phyloP scores from a whole-genome alignment of 2,113 vertebrate species.

The Brienomyrus longianalis region DNA sequence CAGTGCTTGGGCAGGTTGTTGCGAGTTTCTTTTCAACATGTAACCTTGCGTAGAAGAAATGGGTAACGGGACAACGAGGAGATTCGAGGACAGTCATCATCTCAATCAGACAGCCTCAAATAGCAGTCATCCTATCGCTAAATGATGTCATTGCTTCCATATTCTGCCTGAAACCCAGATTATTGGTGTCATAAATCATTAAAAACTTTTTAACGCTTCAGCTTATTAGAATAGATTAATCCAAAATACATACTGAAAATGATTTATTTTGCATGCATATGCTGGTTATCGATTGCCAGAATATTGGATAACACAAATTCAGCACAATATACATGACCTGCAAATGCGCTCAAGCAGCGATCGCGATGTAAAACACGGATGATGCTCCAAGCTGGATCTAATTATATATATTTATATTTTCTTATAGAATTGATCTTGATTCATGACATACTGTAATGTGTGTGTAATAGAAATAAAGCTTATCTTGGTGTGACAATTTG shows the following conservation, averaged over 20 bases:
- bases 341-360: slow-evolving; percentile 32
- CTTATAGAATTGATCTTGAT: background rate
- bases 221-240: slow-evolving; percentile 34
- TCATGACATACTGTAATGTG: background rate
- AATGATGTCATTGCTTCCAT: slow-evolving; percentile 21
- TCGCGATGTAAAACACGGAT: slow-evolving; percentile 16
- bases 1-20: background rate
- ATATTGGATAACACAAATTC: slow-evolving; percentile 34
- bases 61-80: background rate
- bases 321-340: slow-evolving; percentile 31
- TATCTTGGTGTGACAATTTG: background rate
- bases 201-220: slow-evolving; percentile 24
- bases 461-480: background rate
- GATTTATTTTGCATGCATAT: slow-evolving; percentile 24
- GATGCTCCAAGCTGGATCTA: slow-evolving; percentile 1
- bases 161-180: slow-evolving; percentile 12
- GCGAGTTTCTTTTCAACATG: background rate
- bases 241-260: background rate
- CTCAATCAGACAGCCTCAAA: background rate
- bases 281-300: slow-evolving; percentile 35
- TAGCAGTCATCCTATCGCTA: slow-evolving; percentile 11
- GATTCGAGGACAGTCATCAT: background rate
- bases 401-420: background rate
- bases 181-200: slow-evolving; percentile 28
- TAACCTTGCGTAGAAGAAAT: background rate